Evolutionary conservation across 2,888 invertebrate genomes (phyloP).

Genomic region (Heliconius erato): DNA sequence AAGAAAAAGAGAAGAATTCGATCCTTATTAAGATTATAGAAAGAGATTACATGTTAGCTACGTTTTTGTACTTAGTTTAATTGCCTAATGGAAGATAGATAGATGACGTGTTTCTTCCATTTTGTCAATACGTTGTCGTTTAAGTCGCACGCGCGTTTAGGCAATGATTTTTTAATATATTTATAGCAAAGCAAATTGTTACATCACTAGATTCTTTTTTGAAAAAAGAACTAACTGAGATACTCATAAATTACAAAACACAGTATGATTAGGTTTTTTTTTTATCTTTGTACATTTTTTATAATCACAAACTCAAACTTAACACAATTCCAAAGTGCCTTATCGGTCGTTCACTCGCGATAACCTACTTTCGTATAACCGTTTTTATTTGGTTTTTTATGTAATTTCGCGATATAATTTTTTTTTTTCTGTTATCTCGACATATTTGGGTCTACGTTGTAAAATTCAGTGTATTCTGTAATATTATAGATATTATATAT

Average conservation of each 20-base stretch:
- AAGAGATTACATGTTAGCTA: no score
- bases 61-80: no score
- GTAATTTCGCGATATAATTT: constrained; percentile 44
- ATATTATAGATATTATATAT: background rate
- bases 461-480: constrained; percentile 12
- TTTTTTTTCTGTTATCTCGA: constrained; percentile 2
- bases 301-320: constrained; percentile 30
- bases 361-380: constrained; percentile 49
- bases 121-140: no score
- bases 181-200: background rate
- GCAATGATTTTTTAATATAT: background rate
- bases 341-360: constrained; percentile 61
- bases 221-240: background rate
- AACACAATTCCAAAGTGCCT: constrained; percentile 48
- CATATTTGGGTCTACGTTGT: constrained; percentile 17
- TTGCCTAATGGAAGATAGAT: no score
- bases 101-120: no score
- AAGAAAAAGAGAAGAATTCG: no score
- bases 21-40: no score
- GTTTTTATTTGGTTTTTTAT: constrained; percentile 38
- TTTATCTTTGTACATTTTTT: constrained; percentile 7
- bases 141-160: no score
- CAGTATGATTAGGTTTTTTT: background rate
- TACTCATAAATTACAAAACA: background rate
- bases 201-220: background rate